Base-by-base conservation (phyloP, 2,113 vertebrate species). In the Monopterus albus region DNA sequence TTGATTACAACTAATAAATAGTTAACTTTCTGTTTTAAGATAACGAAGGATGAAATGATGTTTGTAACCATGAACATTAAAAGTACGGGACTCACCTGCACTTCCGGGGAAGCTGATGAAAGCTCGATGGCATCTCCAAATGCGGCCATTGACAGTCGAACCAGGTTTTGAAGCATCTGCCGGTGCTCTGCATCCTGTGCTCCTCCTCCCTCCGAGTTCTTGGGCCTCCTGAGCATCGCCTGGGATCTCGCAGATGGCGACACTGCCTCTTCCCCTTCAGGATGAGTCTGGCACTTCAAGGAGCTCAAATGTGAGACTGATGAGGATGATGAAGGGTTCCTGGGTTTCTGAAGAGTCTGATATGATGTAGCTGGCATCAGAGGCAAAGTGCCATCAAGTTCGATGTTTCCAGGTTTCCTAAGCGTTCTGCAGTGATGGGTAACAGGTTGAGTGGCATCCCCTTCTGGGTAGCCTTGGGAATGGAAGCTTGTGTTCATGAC, bases 141-240 rank as follows among this genome's bases (percentile, higher is more conserved):
- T 2, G 96, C 96, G 5, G 95, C 97, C 94, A 98, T 95, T 0
- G 97, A 99, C 42, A 99, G 89, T 2, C 96, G 92, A 7, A 98
- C 95, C 78, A 99, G 91, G 85, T 95, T 96, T 56, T 93, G 89
- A 40, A 98, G 93, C 75, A 98, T 95, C 75, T 92, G 91, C 55
- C 88, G 93, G 23, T 90, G 94, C 1, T 92, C 84, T 17, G 91
- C 92, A 0, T 93, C 91, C 0, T 72, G 15, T 2, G 71, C 83
- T 9, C 59, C 86, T 9, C 61, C 68, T 1, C 72, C 75, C 4
- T 91, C 87, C 0, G 68, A 74, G 21, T 76, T 88, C 62, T 84
- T 94, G 10, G 91, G 91, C 53, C 77, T 91, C 68, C 94, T 81
- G 38, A 95, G 82, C 0, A 91, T 92, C 1, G 89, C 78, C 46